Evolutionary conservation across 2,113 vertebrate species (phyloP).

Genomic region (Cacatua alba): DNA sequence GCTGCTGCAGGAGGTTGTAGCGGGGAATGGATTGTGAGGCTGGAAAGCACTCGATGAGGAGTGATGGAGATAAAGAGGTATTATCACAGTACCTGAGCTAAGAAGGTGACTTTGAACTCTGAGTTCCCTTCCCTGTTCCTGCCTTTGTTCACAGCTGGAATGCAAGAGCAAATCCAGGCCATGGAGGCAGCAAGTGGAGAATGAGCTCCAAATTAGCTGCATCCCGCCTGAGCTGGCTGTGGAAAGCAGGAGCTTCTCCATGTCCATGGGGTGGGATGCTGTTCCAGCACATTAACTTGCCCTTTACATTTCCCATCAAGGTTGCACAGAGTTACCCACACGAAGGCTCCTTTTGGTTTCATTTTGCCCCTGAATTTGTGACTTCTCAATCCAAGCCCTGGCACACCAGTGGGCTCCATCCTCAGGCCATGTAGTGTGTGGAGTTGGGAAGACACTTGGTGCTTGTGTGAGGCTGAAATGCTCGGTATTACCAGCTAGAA

Average conservation of each 20-base stretch:
- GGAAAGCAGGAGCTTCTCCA: neutral
- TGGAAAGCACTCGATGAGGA: neutral
- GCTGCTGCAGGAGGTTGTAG: neutral
- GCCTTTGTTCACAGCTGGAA: conserved; percentile 49
- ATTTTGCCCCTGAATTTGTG: neutral
- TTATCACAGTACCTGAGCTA: neutral
- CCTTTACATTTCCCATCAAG: conserved; percentile 7
- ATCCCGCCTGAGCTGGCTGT: neutral
- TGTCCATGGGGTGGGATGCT: neutral
- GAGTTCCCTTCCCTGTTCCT: neutral
- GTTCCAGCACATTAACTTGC: conserved; percentile 44
- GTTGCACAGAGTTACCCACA: neutral
- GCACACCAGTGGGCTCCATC: neutral
- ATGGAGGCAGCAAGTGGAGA: neutral
- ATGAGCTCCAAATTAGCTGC: neutral
- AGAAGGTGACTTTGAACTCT: conserved; percentile 51
- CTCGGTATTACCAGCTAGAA: neutral
- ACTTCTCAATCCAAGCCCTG: neutral
- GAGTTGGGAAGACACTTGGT: neutral
- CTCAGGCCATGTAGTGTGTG: neutral
- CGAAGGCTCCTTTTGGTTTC: neutral
- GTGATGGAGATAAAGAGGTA: neutral
- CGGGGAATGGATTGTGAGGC: neutral
- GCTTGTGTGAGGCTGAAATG: neutral
- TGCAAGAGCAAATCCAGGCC: neutral